Conservation (phyloP, 2,797 vertebrate genomes). For the Hydrolagus colliei region DNA sequence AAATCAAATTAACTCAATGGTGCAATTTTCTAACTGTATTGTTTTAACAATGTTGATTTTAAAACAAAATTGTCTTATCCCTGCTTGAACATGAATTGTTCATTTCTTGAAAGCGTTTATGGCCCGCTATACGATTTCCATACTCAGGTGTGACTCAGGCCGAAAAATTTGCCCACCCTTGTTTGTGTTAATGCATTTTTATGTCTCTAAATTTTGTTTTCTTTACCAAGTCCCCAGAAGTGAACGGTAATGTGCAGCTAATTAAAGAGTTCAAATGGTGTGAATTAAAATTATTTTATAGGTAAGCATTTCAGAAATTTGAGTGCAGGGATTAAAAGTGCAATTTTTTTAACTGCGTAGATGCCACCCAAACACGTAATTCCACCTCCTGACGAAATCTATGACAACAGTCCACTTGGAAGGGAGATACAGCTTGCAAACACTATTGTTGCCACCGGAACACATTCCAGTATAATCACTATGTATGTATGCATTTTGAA, state of each 20-base stretch:
- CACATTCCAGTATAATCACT: slow-evolving; percentile 87
- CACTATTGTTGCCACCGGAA: slow-evolving; percentile 58
- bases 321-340: neutral
- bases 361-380: slow-evolving; percentile 91
- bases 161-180: no score
- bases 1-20: no score
- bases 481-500: slow-evolving; percentile 63
- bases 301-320: neutral
- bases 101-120: no score
- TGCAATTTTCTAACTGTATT: no score
- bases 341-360: slow-evolving; percentile 49
- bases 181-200: no score
- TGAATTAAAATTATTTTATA: neutral
- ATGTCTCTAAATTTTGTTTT: no score
- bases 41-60: no score
- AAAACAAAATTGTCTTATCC: no score
- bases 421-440: slow-evolving; percentile 78
- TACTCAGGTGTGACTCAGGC: no score
- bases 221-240: neutral
- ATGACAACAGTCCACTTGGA: slow-evolving; percentile 85
- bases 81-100: no score
- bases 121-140: no score
- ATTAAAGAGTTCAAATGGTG: neutral
- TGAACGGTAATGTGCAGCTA: no score
- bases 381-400: slow-evolving; percentile 75